Evolutionary conservation across 1,140 invertebrate species (phyloP).

Genomic region (Drosophila kanapiae): DNA sequence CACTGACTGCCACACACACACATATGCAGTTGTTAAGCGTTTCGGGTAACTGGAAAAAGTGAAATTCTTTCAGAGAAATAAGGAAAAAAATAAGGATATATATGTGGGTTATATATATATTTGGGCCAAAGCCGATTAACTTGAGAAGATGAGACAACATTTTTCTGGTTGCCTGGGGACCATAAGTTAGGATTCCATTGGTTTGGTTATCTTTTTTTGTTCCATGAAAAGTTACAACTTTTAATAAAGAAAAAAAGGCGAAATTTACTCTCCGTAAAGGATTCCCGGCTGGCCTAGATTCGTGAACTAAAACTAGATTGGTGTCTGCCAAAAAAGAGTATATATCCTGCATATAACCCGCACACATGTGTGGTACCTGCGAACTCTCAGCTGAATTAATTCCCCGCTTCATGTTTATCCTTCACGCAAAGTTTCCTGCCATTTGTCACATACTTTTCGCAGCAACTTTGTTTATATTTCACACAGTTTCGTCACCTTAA

Average conservation of each 20-base stretch:
- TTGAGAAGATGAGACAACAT: slow-evolving; percentile 18
- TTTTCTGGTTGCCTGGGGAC: slow-evolving; percentile 6
- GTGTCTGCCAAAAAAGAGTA: neutral
- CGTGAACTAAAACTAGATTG: neutral
- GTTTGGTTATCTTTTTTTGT: neutral
- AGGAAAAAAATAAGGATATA: slow-evolving; percentile 2
- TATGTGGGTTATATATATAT: slow-evolving; percentile 3
- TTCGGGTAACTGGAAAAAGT: slow-evolving; percentile 4
- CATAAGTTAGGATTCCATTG: slow-evolving; percentile 19
- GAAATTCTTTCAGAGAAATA: neutral
- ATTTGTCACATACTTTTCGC: slow-evolving; percentile 32
- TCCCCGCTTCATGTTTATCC: slow-evolving; percentile 20
- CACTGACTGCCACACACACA: neutral
- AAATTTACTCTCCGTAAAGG: neutral
- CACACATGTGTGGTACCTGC: neutral
- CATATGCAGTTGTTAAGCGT: slow-evolving; percentile 8
- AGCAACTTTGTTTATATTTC: slow-evolving; percentile 38
- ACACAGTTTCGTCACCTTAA: slow-evolving; percentile 41
- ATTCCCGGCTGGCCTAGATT: neutral
- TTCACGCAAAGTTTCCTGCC: slow-evolving; percentile 15
- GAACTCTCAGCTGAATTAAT: slow-evolving; percentile 13
- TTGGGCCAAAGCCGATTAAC: slow-evolving; percentile 40
- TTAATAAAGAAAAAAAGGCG: neutral
- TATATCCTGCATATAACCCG: neutral
- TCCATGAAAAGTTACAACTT: neutral